Percentiles rank a stretch among this genome's conserved stretches.
These are phyloP conservation scores for Ctena decussata DNA, from an alignment of 2,888 invertebrate species.

Conservation along the genomic window DNA sequence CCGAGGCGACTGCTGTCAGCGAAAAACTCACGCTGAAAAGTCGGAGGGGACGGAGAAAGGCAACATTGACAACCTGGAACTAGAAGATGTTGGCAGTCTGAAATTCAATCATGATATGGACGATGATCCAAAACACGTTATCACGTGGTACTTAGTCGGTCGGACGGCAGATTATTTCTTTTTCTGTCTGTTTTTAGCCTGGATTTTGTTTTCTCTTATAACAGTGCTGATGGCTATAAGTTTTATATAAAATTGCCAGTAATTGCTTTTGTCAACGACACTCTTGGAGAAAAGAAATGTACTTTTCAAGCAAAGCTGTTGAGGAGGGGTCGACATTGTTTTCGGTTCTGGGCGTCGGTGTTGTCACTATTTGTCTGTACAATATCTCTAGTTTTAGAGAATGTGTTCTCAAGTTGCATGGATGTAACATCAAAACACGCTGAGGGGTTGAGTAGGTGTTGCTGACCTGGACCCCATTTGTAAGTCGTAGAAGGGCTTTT, in stretches of 20 bases:
- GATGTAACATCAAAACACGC: too few species aligned
- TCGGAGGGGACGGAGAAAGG: neutral
- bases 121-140: neutral
- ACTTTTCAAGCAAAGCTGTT: too few species aligned
- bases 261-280: too few species aligned
- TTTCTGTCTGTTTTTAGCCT: slow-evolving; percentile 15
- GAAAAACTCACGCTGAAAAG: neutral
- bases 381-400: too few species aligned
- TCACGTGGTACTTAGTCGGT: slow-evolving; percentile 26
- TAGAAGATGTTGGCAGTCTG: neutral
- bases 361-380: too few species aligned
- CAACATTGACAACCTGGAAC: neutral
- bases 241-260: neutral
- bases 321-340: too few species aligned
- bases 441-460: too few species aligned
- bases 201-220: slow-evolving; percentile 21
- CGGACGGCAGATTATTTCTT: slow-evolving; percentile 20
- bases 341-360: too few species aligned
- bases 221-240: neutral
- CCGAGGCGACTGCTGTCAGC: neutral
- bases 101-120: neutral
- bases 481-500: too few species aligned
- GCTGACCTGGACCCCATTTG: too few species aligned
- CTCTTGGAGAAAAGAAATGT: too few species aligned
- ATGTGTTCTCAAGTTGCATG: too few species aligned